Evolutionary conservation across 2,797 vertebrate species (phyloP).

Genomic region (Xenops minutus): DNA sequence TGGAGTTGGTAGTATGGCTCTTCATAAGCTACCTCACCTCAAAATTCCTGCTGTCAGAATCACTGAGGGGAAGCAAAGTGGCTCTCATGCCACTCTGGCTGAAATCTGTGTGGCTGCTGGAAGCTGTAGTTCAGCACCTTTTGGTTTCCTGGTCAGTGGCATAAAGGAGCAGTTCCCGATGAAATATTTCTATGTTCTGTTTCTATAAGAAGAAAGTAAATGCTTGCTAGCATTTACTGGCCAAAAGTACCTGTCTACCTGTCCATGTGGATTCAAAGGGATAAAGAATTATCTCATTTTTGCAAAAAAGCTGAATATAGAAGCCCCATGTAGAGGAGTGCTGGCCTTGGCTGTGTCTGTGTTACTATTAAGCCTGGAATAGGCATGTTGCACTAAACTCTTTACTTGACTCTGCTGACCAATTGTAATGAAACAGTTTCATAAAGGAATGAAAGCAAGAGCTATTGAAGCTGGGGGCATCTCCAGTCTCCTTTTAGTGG

Average conservation of each 20-base stretch:
- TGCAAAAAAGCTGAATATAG: not conserved
- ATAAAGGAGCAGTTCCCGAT: not conserved
- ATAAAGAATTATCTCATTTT: not conserved
- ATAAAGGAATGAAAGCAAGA: not conserved
- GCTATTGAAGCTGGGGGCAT: not conserved
- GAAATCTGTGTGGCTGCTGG: not conserved
- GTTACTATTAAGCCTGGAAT: rapidly evolving
- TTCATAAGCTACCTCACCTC: not conserved
- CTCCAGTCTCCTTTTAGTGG: not conserved
- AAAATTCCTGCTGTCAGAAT: not conserved
- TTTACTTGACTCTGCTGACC: not conserved
- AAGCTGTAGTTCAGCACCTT: not conserved
- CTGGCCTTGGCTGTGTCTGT: not conserved
- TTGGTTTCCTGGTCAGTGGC: not conserved
- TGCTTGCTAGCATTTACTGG: not conserved
- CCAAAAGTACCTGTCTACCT: not conserved
- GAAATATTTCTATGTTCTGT: not conserved
- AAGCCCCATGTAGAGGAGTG: not conserved
- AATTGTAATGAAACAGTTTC: not conserved
- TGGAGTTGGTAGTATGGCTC: not conserved
- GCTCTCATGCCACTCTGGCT: not conserved
- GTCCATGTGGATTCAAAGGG: not conserved
- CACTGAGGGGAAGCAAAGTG: not conserved
- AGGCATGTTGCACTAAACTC: not conserved
- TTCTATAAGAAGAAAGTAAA: not conserved